phyloP scores from a whole-genome alignment of 2,113 vertebrate species.

The Protobothrops mucrosquamatus region DNA sequence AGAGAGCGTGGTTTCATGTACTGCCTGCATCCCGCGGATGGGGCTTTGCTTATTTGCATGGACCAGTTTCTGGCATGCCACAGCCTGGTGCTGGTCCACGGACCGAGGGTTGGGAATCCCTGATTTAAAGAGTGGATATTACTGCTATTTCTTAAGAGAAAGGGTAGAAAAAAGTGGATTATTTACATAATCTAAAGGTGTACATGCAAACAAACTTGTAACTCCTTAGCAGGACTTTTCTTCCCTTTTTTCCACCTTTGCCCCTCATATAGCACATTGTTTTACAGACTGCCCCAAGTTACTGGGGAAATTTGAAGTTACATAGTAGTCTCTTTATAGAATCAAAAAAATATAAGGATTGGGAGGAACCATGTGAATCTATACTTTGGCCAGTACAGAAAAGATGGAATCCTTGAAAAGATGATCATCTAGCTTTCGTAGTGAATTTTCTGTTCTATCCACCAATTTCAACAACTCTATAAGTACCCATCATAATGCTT shows the following conservation, averaged over 20 bases:
- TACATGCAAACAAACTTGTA: not conserved
- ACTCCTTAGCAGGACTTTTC: not conserved
- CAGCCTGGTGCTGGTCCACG: too few species aligned
- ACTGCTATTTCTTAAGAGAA: not conserved
- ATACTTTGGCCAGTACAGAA: not conserved
- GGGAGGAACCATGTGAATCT: not conserved
- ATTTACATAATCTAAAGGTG: not conserved
- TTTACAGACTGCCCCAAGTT: not conserved
- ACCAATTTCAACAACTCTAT: not conserved
- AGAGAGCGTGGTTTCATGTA: too few species aligned
- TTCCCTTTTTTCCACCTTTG: not conserved
- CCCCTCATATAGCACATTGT: not conserved
- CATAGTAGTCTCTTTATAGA: not conserved
- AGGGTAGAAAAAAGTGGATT: not conserved
- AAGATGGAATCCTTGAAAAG: not conserved
- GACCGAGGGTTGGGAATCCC: too few species aligned
- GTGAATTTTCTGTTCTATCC: not conserved
- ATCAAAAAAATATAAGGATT: not conserved
- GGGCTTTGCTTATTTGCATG: too few species aligned
- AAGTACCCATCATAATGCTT: constrained; percentile 4
- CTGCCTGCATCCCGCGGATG: too few species aligned
- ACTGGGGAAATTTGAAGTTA: not conserved
- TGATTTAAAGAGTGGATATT: not conserved
- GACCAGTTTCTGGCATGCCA: too few species aligned
- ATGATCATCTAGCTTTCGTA: not conserved